A percentile compares a stretch with the other conserved stretches of the same genome.
Evolutionary conservation across 2,113 vertebrate genomes (phyloP).

Genomic region (Ranitomeya variabilis): DNA sequence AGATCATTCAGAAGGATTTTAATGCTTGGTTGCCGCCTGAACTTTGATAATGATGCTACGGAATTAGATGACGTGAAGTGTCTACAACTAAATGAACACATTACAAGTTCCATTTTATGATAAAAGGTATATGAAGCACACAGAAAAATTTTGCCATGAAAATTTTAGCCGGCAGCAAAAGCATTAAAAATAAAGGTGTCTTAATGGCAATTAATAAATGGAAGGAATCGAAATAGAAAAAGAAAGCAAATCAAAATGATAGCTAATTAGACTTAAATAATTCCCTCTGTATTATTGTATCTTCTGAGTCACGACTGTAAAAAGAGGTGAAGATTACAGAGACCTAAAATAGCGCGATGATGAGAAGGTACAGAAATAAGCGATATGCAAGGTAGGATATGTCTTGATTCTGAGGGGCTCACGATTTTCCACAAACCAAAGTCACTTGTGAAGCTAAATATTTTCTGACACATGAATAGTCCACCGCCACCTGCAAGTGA

Average conservation of each 20-base stretch:
- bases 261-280: conserved; percentile 25
- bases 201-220: background rate
- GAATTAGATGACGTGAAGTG: background rate
- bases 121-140: conserved; percentile 8
- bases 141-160: background rate
- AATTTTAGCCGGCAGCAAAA: background rate
- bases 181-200: background rate
- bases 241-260: conserved; percentile 15
- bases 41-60: background rate
- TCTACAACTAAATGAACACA: background rate
- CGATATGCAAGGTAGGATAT: background rate
- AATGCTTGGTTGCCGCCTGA: background rate
- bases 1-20: background rate
- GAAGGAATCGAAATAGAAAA: background rate
- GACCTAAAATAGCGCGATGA: background rate
- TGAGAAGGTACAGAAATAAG: background rate
- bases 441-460: background rate
- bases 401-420: background rate
- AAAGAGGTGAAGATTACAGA: background rate
- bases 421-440: background rate
- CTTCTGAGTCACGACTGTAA: background rate
- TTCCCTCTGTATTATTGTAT: background rate
- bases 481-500: no score
- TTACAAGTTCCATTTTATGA: no score
- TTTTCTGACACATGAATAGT: no score